These are phyloP conservation scores for Schrankia costaestrigalis DNA, from an alignment of 2,888 invertebrate genomes.

Conservation along the genomic window DNA sequence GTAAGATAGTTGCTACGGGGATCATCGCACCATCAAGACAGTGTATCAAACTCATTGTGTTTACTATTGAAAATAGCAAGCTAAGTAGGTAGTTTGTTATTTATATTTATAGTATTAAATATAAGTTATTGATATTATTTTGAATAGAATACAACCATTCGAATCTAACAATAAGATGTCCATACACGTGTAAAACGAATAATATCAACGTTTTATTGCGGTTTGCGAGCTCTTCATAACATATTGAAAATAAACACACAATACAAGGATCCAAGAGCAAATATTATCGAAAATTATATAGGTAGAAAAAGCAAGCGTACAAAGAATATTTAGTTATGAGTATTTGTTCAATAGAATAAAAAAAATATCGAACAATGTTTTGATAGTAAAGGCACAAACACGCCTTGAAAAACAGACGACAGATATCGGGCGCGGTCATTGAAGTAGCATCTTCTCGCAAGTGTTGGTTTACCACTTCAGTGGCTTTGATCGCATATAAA, in stretches of 20 bases:
- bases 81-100: too few relatives aligned
- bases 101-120: too few relatives aligned
- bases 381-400: not conserved
- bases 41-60: too few relatives aligned
- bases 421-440: constrained; percentile 11
- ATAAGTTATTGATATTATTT: too few relatives aligned
- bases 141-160: too few relatives aligned
- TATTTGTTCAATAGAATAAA: constrained; percentile 5
- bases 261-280: constrained; percentile 4
- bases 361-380: constrained; percentile 5
- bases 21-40: too few relatives aligned
- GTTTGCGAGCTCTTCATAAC: constrained; percentile 3
- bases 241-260: constrained; percentile 8
- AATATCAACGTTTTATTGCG: constrained; percentile 3
- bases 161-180: not conserved
- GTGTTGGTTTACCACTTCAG: constrained; percentile 26
- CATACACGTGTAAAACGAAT: constrained; percentile 3
- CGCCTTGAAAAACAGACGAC: constrained; percentile 16
- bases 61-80: too few relatives aligned
- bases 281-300: constrained; percentile 9
- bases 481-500: constrained; percentile 18
- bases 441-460: constrained; percentile 22
- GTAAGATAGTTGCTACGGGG: too few relatives aligned
- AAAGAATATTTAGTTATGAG: not conserved
- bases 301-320: constrained; percentile 3